Base-by-base conservation (phyloP, 2,797 vertebrate species). In the Acanthiza pusilla region DNA sequence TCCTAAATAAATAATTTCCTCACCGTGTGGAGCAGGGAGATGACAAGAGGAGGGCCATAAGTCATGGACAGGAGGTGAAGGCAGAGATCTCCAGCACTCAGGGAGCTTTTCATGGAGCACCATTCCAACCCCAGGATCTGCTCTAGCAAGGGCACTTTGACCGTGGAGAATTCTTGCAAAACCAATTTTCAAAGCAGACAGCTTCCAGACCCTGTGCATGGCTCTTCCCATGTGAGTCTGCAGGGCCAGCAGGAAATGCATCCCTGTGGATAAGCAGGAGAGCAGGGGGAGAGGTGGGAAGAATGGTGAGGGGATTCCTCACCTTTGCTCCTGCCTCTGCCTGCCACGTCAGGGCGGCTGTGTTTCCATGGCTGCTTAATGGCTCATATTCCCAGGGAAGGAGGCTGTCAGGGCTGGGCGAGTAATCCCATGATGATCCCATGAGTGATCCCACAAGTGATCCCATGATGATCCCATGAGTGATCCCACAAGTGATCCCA, bases 1-100 rank as follows among this genome's bases (percentile, higher is more conserved):
- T 93, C 60, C 62, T 61, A 90, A 73, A 89, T 76, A 91, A 93
- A 95, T 91, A 22, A 84, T 50, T 82, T 94, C 65, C 63, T 76
- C 55, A 25, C n/a, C 0, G 0, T 9, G 68, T 12, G 55, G 61
- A 93, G 70, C 40, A 36, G 34, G 21, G 53, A 17, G 47, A 54
- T 22, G 87, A 73, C 74, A 72, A 66, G 42, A 88, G 60, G 34
- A 47, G 20, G 48, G 61, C 25, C 36, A 11, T 85, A 89, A 96
- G 21, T 88, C 77, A 63, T 1, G 23, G 91, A 25, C 77, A 90
- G 12, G 36, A 88, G 60, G 55, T 43, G 51, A 73, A 89, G 67
- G 16, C 61, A 65, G 71, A 62, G 55, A 43, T 68, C 19, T 72
- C 48, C 1, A 3, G 73, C 10, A 8, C 63, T 53, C 1, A 0